Base-by-base conservation (phyloP, 2,797 vertebrate species). In the Spea hammondii region DNA sequence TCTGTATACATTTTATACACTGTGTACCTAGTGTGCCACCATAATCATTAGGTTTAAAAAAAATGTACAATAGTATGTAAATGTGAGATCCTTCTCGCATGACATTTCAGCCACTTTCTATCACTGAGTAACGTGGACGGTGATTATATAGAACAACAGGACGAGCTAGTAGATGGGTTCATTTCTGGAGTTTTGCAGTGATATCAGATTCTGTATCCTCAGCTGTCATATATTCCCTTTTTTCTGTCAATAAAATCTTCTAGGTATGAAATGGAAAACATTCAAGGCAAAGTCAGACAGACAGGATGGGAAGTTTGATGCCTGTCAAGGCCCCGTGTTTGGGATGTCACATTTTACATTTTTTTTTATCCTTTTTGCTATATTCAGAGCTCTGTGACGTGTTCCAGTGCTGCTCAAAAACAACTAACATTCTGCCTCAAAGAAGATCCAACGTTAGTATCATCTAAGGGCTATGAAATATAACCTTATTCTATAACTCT, bases 241-340 rank as follows among this genome's bases (percentile, higher is more conserved):
- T 55, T 66, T 67, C 74, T 77, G 74, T 81, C 79, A 81, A 72
- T 81, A 72, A 77, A 53, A 72, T 64, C 70, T 81, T 70, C 51
- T 74, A 77, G 65, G 69, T 46, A 32, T 77, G 62, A 73, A 64
- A 55, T 48, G n/a, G 70, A 50, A 76, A 73, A 77, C 74, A 77
- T 77, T 62, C 5, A 4, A 60, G 51, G 70, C 49, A 72, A 69
- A 72, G 70, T 72, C 79, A 55, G 53, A 48, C 5, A 77, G 79
- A 81, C 74, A 76, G 54, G 53, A 7, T 10, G 65, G 57, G 54
- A 67, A 72, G 69, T 69, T 64, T 77, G 64, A 69, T 73, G 50
- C 70, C 54, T 81, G 74, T 81, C 79, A 81, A 9, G 17, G 13
- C 32, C 46, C 10, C 4, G 47, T 50, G 65, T 79, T 49, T 8